A percentile compares a stretch with the other conserved stretches of the same genome.
Conservation (phyloP, 2,797 vertebrate genomes). For the Antennarius maculatus region DNA sequence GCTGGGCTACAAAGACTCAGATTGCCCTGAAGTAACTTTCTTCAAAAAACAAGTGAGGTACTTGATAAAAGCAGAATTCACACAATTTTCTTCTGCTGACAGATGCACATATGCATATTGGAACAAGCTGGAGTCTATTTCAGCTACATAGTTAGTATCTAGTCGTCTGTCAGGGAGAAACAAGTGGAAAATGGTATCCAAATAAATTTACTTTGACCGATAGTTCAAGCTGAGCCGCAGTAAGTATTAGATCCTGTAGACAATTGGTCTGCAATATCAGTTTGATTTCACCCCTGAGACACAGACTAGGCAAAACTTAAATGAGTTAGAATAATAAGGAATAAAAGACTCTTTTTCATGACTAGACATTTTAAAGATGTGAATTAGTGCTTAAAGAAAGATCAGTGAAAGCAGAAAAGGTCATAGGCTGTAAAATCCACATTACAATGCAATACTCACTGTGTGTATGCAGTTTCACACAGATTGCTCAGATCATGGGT, state of each 20-base stretch:
- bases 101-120: conserved; percentile 38
- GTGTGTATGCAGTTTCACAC: background rate
- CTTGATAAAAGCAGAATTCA: conserved; percentile 62
- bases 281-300: background rate
- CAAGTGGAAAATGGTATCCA: too few relatives aligned
- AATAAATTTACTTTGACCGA: too few relatives aligned
- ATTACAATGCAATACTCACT: background rate
- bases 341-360: background rate
- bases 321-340: background rate
- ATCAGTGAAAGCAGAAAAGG: conserved; percentile 1
- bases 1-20: too few relatives aligned
- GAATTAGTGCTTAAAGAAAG: background rate
- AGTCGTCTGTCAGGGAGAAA: conserved; percentile 5
- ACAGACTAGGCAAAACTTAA: background rate
- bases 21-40: background rate
- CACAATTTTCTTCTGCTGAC: conserved; percentile 50
- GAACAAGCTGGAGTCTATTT: conserved; percentile 1
- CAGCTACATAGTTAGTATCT: conserved; percentile 16
- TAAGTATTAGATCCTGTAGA: background rate
- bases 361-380: background rate
- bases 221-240: too few relatives aligned
- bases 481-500: background rate
- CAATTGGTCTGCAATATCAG: background rate
- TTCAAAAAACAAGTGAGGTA: conserved; percentile 44
- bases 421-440: background rate